Percentiles rank a stretch among this genome's conserved stretches.
Evolutionary conservation across 2,113 vertebrate species (phyloP).

Genomic region (Casuarius casuarius): DNA sequence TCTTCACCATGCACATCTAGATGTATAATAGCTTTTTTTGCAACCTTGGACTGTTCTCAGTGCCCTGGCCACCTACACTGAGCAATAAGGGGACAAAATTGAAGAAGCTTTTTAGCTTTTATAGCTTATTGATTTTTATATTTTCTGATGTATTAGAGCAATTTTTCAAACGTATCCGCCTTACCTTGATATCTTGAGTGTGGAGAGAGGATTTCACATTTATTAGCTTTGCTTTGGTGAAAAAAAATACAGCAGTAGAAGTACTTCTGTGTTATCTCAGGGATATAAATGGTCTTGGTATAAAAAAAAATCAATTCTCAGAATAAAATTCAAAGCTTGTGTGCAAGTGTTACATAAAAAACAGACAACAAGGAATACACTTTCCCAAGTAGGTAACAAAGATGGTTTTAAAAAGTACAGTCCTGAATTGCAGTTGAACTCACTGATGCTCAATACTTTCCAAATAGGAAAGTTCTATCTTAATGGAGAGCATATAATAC

Average conservation of each 20-base stretch:
- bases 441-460: constrained; percentile 49
- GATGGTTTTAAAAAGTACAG: constrained; percentile 45
- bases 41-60: constrained; percentile 73
- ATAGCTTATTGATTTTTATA: constrained; percentile 84
- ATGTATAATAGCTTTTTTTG: constrained; percentile 67
- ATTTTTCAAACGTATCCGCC: constrained; percentile 79
- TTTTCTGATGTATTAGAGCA: constrained; percentile 81
- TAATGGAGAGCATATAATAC: constrained; percentile 63
- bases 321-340: constrained; percentile 71
- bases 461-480: constrained; percentile 60
- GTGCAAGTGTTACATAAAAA: constrained; percentile 68
- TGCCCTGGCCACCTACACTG: constrained; percentile 65
- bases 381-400: constrained; percentile 59
- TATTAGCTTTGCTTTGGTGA: constrained; percentile 71
- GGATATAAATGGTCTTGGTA: constrained; percentile 66
- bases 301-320: constrained; percentile 67
- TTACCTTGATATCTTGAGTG: constrained; percentile 79
- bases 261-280: constrained; percentile 60
- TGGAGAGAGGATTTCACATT: constrained; percentile 79
- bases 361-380: constrained; percentile 39
- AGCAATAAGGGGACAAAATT: constrained; percentile 76
- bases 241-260: constrained; percentile 39
- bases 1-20: constrained; percentile 52
- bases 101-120: constrained; percentile 81
- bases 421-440: constrained; percentile 54